Evolutionary conservation across 2,797 vertebrate genomes (phyloP), one percentile per base, ranked within the genome.

Genomic region (Etheostoma nigrum): DNA sequence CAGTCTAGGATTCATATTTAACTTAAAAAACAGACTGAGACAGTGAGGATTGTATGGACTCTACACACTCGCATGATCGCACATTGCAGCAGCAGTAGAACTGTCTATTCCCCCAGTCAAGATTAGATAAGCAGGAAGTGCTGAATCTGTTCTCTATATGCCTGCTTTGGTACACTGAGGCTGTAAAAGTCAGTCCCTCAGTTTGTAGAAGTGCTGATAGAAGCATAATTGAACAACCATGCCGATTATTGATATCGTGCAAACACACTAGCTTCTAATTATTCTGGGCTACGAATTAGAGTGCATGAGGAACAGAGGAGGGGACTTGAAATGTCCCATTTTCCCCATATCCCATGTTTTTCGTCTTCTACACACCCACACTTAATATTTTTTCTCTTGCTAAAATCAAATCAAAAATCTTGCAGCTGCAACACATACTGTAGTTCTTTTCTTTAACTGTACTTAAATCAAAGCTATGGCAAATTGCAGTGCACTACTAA

Each of bases 121-220:
- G 94, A 95, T 95, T 94, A 95, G 95, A 96, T 95, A 95, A 95
- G 93, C 71, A 83, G 83, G 92, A 94, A 94, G 89, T 94, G 94
- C 95, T 94, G 94, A 95, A 93, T 94, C 78, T 89, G 89, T 91
- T 88, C 90, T 93, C 87, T 89, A 14, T 76, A 82, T 87, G 86
- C 86, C 82, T 88, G 63, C 78, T 81, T 75, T 60, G 66, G 86
- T 86, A 87, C 90, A 84, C 83, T 88, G 84, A 81, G 86, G 90
- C 93, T 85, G 87, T 92, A 89, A 91, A 93, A 88, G 83, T 85
- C 87, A 61, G 74, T 85, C 71, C 77, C 84, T 85, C 88, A 69
- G 85, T 90, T 87, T 85, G 86, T 69, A 83, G 85, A 93, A 93
- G 72, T 93, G 94, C 95, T 95, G 95, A 95, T 92, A 75, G 85